These are phyloP conservation scores for Tortricodes alternella DNA, from an alignment of 2,888 invertebrate genomes.

Conservation along the genomic window DNA sequence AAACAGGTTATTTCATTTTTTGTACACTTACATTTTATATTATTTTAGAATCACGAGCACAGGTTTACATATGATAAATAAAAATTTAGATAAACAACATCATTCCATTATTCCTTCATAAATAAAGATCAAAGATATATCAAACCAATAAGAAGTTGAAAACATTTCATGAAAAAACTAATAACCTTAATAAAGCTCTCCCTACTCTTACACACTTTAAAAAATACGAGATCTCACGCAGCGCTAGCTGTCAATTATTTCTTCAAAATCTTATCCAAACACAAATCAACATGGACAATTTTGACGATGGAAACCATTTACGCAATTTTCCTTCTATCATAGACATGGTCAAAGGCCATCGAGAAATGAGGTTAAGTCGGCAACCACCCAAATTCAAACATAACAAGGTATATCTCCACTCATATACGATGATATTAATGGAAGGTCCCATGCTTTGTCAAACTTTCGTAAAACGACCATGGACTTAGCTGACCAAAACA, in stretches of 20 bases:
- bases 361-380: slow-evolving; percentile 8
- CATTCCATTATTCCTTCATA: too few relatives aligned
- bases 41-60: too few relatives aligned
- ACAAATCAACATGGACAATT: neutral
- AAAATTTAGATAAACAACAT: too few relatives aligned
- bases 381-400: slow-evolving; percentile 5
- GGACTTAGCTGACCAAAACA: neutral
- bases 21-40: too few relatives aligned
- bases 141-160: too few relatives aligned
- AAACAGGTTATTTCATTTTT: too few relatives aligned
- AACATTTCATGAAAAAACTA: too few relatives aligned
- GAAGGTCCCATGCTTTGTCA: slow-evolving; percentile 2
- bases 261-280: too few relatives aligned
- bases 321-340: slow-evolving; percentile 21
- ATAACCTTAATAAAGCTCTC: too few relatives aligned
- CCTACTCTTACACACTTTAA: too few relatives aligned
- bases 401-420: neutral
- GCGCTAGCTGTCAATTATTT: neutral
- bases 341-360: slow-evolving; percentile 20
- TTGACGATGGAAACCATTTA: slow-evolving; percentile 1
- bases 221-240: neutral
- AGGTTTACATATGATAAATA: too few relatives aligned
- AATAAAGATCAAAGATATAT: too few relatives aligned
- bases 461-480: neutral
- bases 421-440: neutral